Evolutionary conservation across 2,797 vertebrate species (phyloP).

Genomic region (Coccyzus lansbergi): DNA sequence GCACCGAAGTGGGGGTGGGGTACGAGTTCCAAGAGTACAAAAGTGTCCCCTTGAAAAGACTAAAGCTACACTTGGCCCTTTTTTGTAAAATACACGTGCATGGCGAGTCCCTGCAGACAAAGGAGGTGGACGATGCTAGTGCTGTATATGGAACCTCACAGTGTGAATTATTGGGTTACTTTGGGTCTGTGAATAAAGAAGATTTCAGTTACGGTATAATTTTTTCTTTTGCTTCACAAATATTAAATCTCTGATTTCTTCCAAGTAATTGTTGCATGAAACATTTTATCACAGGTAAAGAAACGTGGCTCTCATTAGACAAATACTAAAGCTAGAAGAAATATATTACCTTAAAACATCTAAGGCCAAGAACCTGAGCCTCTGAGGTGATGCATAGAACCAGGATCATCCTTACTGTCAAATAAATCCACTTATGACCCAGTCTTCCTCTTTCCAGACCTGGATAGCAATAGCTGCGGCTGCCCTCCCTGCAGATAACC

Average conservation of each 20-base stretch:
- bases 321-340: slow-evolving; percentile 10
- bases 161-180: slow-evolving; percentile 24
- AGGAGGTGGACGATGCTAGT: slow-evolving; percentile 4
- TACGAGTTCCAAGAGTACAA: not conserved
- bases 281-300: slow-evolving; percentile 7
- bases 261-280: not conserved
- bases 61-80: not conserved
- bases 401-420: not conserved
- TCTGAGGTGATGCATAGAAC: not conserved
- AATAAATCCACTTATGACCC: not conserved
- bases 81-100: not conserved
- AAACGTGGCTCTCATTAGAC: not conserved
- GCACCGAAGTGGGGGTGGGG: not conserved
- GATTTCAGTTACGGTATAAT: slow-evolving; percentile 31
- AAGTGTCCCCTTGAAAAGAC: not conserved
- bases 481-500: not conserved
- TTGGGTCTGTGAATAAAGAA: slow-evolving; percentile 63
- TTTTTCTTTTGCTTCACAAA: slow-evolving; percentile 44
- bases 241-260: not conserved
- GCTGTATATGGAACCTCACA: slow-evolving; percentile 13
- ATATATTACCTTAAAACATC: slow-evolving; percentile 16
- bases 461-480: not conserved
- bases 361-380: slow-evolving; percentile 29
- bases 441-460: not conserved
- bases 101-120: not conserved